phyloP scores from a whole-genome alignment of 2,797 vertebrate species.

The Lithobates sylvaticus region DNA sequence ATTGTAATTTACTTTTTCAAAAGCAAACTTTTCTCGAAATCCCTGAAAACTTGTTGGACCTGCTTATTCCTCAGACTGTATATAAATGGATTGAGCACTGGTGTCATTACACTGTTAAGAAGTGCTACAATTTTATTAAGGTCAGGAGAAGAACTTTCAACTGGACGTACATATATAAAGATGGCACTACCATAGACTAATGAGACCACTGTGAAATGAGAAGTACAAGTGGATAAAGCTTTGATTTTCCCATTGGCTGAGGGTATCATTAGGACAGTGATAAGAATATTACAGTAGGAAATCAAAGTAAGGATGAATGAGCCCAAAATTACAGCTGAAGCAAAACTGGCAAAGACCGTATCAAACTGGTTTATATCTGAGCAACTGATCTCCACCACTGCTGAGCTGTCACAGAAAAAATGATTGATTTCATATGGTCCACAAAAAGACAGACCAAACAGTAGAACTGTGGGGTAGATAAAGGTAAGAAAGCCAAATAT shows the following conservation, averaged over 20 bases:
- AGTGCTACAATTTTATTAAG: constrained; percentile 64
- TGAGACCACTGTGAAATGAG: constrained; percentile 49
- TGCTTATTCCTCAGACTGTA: constrained; percentile 66
- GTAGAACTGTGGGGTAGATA: constrained; percentile 18
- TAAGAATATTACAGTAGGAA: constrained; percentile 41
- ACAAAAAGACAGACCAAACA: constrained; percentile 31
- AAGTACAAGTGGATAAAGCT: constrained; percentile 52
- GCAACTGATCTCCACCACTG: constrained; percentile 26
- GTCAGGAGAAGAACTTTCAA: constrained; percentile 63
- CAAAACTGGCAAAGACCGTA: neutral
- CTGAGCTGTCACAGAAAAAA: constrained; percentile 46
- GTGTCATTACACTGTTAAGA: constrained; percentile 66
- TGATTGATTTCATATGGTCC: constrained; percentile 41
- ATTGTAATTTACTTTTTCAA: neutral
- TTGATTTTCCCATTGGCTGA: constrained; percentile 40
- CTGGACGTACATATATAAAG: constrained; percentile 68
- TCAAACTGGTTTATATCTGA: constrained; percentile 29
- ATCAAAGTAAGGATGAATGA: constrained; percentile 27
- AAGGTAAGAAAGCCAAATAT: constrained; percentile 44
- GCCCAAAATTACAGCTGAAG: constrained; percentile 17
- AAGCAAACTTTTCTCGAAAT: neutral
- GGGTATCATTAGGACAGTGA: constrained; percentile 39
- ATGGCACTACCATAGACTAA: constrained; percentile 62
- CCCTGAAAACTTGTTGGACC: constrained; percentile 61
- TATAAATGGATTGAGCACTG: constrained; percentile 67